These are phyloP conservation scores for Scaptodrosophila lebanonensis DNA, from an alignment of 1,140 invertebrate species.

Conservation along the genomic window DNA sequence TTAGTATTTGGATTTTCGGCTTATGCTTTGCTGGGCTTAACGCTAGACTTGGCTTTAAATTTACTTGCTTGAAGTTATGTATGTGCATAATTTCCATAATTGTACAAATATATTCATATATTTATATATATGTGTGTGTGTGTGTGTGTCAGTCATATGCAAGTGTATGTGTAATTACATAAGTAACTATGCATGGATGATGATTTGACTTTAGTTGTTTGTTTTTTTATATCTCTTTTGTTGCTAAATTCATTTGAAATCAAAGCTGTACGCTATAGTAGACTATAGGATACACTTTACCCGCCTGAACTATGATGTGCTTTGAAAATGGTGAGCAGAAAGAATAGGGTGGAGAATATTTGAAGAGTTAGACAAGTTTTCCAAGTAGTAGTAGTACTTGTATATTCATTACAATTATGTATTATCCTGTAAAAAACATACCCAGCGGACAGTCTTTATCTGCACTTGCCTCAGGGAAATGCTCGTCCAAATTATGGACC, in stretches of 20 bases:
- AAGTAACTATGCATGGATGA: constrained; percentile 31
- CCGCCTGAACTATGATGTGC: too few relatives aligned
- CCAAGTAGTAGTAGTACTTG: too few relatives aligned
- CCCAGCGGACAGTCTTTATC: too few relatives aligned
- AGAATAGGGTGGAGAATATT: too few relatives aligned
- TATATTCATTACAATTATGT: too few relatives aligned
- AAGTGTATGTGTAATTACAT: constrained; percentile 29
- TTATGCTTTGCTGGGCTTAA: constrained; percentile 62
- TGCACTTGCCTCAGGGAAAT: too few relatives aligned
- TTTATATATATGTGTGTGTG: constrained; percentile 20
- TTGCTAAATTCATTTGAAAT: constrained; percentile 30
- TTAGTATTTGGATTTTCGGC: constrained; percentile 42
- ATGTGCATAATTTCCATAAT: background rate
- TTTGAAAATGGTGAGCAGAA: too few relatives aligned
- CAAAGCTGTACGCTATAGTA: too few relatives aligned
- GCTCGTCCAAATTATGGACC: too few relatives aligned
- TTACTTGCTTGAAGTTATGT: constrained; percentile 31
- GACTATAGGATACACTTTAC: too few relatives aligned
- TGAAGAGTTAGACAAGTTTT: too few relatives aligned
- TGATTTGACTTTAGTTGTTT: constrained; percentile 17
- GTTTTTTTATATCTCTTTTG: constrained; percentile 19
- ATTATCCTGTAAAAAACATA: too few relatives aligned
- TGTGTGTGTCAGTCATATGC: constrained; percentile 29
- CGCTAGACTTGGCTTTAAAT: constrained; percentile 54
- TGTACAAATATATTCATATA: constrained; percentile 17